Percentiles rank a stretch among this genome's conserved stretches.
Evolutionary conservation across 2,113 vertebrate species (phyloP).

Genomic region (Eidolon helvum): DNA sequence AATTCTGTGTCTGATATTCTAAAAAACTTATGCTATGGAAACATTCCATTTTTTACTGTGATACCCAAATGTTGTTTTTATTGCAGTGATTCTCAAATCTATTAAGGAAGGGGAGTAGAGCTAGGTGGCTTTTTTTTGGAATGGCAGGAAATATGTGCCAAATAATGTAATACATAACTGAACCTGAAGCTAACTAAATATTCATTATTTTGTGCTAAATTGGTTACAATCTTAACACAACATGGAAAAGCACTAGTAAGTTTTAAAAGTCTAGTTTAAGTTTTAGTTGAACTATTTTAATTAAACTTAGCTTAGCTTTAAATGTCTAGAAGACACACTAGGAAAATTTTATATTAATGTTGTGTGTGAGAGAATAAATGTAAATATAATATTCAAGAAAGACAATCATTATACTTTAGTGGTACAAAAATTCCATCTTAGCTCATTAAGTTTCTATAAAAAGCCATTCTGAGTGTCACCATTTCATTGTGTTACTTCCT

Average conservation of each 20-base stretch:
- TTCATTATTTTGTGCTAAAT: neutral
- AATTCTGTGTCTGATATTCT: slow-evolving; percentile 22
- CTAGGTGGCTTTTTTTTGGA: neutral
- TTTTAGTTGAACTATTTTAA: neutral
- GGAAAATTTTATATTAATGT: neutral
- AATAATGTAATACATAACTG: neutral
- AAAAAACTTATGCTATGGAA: neutral
- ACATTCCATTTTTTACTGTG: neutral
- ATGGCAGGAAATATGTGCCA: neutral
- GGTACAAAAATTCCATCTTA: neutral
- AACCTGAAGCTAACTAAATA: neutral
- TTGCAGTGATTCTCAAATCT: neutral
- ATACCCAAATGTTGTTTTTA: neutral
- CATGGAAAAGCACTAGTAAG: neutral
- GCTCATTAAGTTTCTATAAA: neutral
- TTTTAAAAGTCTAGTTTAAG: neutral
- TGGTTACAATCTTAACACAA: neutral
- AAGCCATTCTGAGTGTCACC: neutral
- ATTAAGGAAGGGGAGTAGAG: neutral
- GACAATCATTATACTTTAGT: neutral
- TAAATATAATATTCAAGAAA: neutral
- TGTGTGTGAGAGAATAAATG: neutral
- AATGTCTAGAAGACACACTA: neutral
- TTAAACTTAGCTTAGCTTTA: neutral
- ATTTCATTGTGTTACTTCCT: neutral